Evolutionary conservation across 1,140 invertebrate genomes (phyloP).

Genomic region (Ridgeia piscesae): DNA sequence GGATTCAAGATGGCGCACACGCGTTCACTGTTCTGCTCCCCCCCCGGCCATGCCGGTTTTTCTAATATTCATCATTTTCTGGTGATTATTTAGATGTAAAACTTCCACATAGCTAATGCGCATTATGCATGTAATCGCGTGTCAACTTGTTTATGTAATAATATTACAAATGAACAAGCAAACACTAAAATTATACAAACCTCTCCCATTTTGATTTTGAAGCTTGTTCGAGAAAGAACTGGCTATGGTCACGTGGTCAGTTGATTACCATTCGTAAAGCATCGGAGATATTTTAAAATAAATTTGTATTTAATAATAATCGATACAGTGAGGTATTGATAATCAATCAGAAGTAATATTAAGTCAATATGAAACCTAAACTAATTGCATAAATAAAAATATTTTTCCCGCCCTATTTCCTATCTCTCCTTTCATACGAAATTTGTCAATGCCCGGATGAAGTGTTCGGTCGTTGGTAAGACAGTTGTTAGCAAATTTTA

Average conservation of each 20-base stretch:
- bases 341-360: background rate
- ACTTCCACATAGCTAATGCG: background rate
- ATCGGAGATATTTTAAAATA: background rate
- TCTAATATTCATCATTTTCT: background rate
- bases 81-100: background rate
- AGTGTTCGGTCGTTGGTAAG: background rate
- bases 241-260: background rate
- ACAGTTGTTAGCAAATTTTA: background rate
- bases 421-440: background rate
- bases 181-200: background rate
- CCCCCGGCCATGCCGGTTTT: background rate
- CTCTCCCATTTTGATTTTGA: background rate
- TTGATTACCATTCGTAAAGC: background rate
- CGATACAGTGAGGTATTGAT: background rate
- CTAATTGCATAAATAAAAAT: background rate
- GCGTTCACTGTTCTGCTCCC: background rate
- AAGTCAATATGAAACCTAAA: background rate
- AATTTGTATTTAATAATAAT: background rate
- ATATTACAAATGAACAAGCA: background rate
- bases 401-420: slow-evolving; percentile 4
- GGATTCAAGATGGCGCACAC: background rate
- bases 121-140: background rate
- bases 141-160: background rate
- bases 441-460: background rate
- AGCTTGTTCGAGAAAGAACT: background rate